phyloP scores from a whole-genome alignment of 2,113 vertebrate species.

The Pagrus major region DNA sequence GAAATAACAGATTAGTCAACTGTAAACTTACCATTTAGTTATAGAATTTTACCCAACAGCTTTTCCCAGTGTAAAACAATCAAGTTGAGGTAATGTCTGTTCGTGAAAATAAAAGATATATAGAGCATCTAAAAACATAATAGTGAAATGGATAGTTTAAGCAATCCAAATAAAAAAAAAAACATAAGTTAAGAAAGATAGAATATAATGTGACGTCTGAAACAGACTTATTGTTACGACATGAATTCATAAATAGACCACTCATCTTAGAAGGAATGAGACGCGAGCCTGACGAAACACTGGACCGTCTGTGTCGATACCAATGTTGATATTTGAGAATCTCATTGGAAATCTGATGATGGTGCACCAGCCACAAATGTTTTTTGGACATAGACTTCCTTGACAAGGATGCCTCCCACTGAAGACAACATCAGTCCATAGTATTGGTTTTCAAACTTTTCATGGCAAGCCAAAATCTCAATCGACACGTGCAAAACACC shows the following conservation, averaged over 20 bases:
- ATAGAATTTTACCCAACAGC: too few species aligned
- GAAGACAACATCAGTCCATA: background rate
- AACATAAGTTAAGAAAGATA: background rate
- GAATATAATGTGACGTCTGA: background rate
- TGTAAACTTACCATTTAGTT: too few species aligned
- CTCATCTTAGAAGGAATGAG: background rate
- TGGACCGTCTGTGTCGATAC: background rate
- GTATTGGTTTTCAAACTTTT: too few species aligned
- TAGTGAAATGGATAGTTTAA: background rate
- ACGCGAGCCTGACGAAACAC: background rate
- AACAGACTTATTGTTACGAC: background rate
- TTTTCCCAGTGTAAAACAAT: background rate
- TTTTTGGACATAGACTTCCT: background rate
- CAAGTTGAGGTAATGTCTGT: background rate
- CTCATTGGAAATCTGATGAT: background rate
- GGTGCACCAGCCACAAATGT: too few species aligned
- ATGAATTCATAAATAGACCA: background rate
- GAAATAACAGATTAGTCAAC: too few species aligned
- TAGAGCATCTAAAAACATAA: too few species aligned
- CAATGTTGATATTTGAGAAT: background rate
- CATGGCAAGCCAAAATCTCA: too few species aligned
- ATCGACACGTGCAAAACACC: too few species aligned
- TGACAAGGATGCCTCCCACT: background rate
- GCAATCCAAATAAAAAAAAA: background rate
- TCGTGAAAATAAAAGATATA: background rate